These are phyloP conservation scores for Hirundichthys speculiger DNA, from an alignment of 2,113 vertebrate genomes.

Conservation along the genomic window DNA sequence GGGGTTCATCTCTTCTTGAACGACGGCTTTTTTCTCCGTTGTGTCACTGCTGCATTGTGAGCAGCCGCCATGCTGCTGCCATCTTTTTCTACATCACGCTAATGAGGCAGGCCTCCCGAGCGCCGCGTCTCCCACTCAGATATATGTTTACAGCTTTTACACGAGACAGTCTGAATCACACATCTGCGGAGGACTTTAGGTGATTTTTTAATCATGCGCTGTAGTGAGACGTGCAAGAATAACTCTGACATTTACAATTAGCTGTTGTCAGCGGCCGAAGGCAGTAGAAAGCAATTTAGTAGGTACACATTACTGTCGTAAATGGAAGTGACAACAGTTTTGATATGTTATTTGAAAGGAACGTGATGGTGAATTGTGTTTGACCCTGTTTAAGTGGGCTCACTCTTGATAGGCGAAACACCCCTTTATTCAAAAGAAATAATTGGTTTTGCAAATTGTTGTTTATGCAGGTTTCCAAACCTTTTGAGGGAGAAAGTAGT, in stretches of 20 bases:
- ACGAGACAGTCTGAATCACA: conserved; percentile 27
- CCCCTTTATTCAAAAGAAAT: conserved; percentile 72
- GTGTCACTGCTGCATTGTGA: too few species aligned
- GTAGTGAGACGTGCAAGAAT: conserved; percentile 48
- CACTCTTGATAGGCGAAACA: conserved; percentile 52
- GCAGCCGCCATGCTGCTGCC: background rate
- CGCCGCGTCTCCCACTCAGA: conserved; percentile 16
- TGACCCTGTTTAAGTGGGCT: conserved; percentile 69
- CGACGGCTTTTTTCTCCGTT: too few species aligned
- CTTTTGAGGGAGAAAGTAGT: conserved; percentile 39
- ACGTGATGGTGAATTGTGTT: conserved; percentile 62
- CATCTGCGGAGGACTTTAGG: conserved; percentile 61
- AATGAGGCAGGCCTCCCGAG: conserved; percentile 19
- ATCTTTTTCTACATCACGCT: conserved; percentile 24
- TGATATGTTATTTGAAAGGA: conserved; percentile 75
- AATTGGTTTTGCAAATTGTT: conserved; percentile 69
- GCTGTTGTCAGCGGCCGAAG: conserved; percentile 74
- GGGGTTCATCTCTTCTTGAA: background rate
- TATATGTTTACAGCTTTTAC: conserved; percentile 51
- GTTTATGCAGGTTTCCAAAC: conserved; percentile 23
- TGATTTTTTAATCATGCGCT: conserved; percentile 64
- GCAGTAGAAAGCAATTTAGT: conserved; percentile 73
- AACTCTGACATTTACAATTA: conserved; percentile 78
- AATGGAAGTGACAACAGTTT: conserved; percentile 75
- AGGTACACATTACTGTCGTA: conserved; percentile 71